Percentiles rank a stretch among this genome's conserved stretches.
These are phyloP conservation scores for Bubo scandiacus DNA, from an alignment of 2,113 vertebrate species.

Conservation along the genomic window DNA sequence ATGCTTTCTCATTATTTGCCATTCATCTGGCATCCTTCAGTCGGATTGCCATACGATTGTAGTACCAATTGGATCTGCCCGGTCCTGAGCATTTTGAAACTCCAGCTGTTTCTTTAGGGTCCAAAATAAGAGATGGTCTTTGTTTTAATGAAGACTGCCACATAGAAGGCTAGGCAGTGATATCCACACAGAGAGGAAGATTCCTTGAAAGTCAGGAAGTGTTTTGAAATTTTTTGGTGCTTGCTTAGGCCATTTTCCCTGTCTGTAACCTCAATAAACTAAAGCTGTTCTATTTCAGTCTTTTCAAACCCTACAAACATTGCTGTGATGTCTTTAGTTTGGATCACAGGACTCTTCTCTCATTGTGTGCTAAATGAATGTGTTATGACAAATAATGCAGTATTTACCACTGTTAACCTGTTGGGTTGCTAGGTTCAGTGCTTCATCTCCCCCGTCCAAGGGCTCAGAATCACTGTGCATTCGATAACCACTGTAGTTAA, in stretches of 20 bases:
- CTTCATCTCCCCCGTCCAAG: neutral
- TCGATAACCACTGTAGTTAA: neutral
- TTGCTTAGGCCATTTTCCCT: neutral
- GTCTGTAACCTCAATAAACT: neutral
- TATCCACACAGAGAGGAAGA: neutral
- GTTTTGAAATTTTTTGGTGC: neutral
- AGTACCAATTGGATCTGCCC: neutral
- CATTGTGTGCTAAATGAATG: neutral
- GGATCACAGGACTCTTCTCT: neutral
- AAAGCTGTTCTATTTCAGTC: neutral
- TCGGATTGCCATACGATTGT: rapidly evolving
- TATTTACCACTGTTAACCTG: neutral
- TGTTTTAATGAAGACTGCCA: neutral
- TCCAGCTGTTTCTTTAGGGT: neutral
- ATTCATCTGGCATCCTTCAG: neutral
- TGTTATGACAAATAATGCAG: neutral
- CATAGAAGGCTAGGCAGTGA: neutral
- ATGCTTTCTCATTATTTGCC: neutral
- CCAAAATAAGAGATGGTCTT: neutral
- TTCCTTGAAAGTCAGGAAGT: neutral
- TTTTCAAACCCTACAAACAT: neutral
- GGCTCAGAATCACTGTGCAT: neutral
- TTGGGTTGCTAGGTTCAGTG: neutral
- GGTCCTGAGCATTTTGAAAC: neutral
- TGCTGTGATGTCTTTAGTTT: neutral